These are phyloP conservation scores for Cataglyphis albicans DNA, from an alignment of 2,888 invertebrate genomes.

Conservation along the genomic window DNA sequence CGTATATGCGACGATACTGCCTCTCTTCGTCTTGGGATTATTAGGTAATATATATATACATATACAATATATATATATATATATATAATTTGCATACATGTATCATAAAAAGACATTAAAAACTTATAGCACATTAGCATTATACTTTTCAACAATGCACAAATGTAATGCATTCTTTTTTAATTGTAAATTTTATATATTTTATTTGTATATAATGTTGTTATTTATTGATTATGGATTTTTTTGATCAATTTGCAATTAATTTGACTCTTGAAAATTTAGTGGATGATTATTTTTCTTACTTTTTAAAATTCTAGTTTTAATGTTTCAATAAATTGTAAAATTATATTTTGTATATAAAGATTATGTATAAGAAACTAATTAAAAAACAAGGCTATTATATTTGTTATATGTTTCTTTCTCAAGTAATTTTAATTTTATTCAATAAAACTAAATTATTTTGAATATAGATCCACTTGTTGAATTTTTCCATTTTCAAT, in stretches of 20 bases:
- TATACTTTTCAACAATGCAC: background rate
- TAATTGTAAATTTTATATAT: background rate
- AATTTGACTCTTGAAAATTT: background rate
- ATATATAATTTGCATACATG: background rate
- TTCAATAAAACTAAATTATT: background rate
- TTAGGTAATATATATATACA: constrained; percentile 79
- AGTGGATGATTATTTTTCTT: background rate
- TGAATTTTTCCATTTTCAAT: background rate
- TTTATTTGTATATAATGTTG: background rate
- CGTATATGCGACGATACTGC: constrained; percentile 82
- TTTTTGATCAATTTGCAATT: background rate
- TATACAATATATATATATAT: background rate
- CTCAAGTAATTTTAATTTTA: background rate
- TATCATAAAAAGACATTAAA: background rate
- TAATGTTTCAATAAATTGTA: background rate
- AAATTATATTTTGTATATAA: background rate
- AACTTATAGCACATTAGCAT: background rate
- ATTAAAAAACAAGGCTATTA: background rate
- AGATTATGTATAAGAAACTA: background rate
- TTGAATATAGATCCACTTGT: background rate
- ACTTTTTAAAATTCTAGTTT: background rate
- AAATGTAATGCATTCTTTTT: background rate
- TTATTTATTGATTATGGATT: background rate
- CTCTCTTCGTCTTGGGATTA: constrained; percentile 82
- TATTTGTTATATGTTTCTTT: background rate